Base-by-base conservation (phyloP, 2,888 invertebrate genomes). In the Andrena minutula region DNA sequence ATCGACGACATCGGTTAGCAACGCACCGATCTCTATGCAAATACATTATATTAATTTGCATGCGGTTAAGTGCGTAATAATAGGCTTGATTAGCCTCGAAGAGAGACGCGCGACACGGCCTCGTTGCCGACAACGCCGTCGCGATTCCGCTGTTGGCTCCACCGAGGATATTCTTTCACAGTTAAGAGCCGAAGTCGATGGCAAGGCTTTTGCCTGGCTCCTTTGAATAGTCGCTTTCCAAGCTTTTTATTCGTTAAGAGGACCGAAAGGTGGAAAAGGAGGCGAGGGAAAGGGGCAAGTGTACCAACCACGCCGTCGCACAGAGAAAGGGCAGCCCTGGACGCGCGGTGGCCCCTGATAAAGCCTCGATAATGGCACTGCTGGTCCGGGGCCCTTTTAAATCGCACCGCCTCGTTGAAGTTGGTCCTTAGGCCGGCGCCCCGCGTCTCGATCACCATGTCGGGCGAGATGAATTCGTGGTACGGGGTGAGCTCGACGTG, bases 401-500 rank as follows among this genome's bases (percentile, higher is more conserved):
- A 92, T 65, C 83, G 74, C 41, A 92, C n/a, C 5, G 88, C 88
- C 28, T 89, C 86, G 74, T 89, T 84, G 35, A 90, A 83, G 74
- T 95, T 94, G 26, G 95, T 95, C 72, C 95, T 95, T 35, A 94
- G 92, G 10, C 90, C 90, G 75, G 92, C 93, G 76, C 94, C 94
- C 91, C 96, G 96, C 58, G 96, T 95, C 94, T 98, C 98, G 88
- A 98, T 95, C 82, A 97, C 95, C 94, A 97, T 94, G 76, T 95
- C 95, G 30, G 95, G 95, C 5, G 95, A 94, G 70, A 95, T 88
- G 78, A 95, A 94, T 20, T 93, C 94, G 85, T 94, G 94, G 89
- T 95, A 95, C 2, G 95, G 95, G 90, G 92, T 94, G 49, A 95
- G 89, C 80, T 95, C 94, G 58, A 95, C 85, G 68, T 95, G 94